Base-by-base conservation (phyloP, 92 coral and sea anemone species). In the Desmophyllum pertusum region DNA sequence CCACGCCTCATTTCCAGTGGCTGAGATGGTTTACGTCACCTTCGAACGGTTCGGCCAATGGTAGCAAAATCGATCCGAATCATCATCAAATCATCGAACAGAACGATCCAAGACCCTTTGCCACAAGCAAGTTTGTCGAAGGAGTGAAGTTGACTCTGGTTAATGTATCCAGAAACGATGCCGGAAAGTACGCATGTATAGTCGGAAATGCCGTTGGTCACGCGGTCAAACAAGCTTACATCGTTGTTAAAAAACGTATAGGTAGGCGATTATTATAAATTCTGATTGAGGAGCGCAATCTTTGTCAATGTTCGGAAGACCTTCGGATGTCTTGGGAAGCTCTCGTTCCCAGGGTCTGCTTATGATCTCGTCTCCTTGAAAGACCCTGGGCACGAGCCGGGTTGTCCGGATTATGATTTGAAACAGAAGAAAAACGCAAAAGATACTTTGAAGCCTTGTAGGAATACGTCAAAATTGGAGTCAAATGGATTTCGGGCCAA, bases 1-100 rank as follows among this genome's bases (percentile, higher is more conserved):
- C 94, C 10, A 69, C 89, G 92, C 99, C 99, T 18, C 99, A 96
- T 69, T 92, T 96, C 87, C 96, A 93, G 75, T 95, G 95, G 95
- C 35, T 95, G 10, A 80, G 91, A 17, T 92, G 94, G 94, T 75
- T 68, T 50, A 15, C 75, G 1, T 46, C 62, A 14, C 21, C 41
- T 39, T 42, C 45, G 31, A 90, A 93, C 71, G 37, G 68, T 51
- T 70, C 94, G 40, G 43, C 74, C 51, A 83, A 83, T 79, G n/a
- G n/a, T n/a, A 31, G 63, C 18, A 70, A 88, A 31, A 48, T 50
- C 21, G 40, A 72, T 52, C 31, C 23, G 2, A n/a, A n/a, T n/a
- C 84, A 53, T 19, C 91, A 78, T 70, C 93, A 93, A 79, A 90
- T 91, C 18, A 57, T 93, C 27, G 83, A 86, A 40, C 94, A 77